These are phyloP conservation scores for Plumapathes pennacea DNA, from an alignment of 92 coral and sea anemone species.

Conservation along the genomic window DNA sequence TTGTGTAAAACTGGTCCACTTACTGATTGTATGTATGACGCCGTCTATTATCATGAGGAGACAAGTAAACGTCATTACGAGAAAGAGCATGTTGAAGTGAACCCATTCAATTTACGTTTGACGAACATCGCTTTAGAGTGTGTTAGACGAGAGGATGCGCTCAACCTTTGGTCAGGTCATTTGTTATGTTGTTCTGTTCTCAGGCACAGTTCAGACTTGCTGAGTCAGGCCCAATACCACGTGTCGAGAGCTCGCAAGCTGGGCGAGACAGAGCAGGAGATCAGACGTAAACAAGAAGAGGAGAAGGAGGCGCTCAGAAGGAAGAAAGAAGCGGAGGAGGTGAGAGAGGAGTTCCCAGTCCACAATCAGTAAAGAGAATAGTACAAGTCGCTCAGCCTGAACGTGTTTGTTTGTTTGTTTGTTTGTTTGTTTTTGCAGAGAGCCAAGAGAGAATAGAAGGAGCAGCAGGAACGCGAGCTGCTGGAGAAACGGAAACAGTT, in stretches of 20 bases:
- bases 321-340: conserved; percentile 88
- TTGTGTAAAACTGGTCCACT: no score
- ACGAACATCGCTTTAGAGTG: no score
- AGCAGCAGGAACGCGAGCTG: conserved; percentile 84
- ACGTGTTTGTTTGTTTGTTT: background rate
- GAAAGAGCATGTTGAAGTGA: no score
- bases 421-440: conserved; percentile 31
- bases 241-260: conserved; percentile 89
- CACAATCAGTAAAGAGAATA: no score
- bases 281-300: conserved; percentile 85
- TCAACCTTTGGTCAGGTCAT: no score
- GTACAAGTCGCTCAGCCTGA: background rate
- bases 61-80: no score
- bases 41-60: no score
- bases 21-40: no score
- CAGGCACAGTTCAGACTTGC: conserved; percentile 91
- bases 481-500: conserved; percentile 92
- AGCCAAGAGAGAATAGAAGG: conserved; percentile 62
- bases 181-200: no score
- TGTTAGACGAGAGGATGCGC: no score
- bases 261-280: conserved; percentile 90
- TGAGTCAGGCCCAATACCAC: conserved; percentile 97
- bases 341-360: no score
- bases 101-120: no score
- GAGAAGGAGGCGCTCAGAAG: conserved; percentile 82